Evolutionary conservation across 2,113 vertebrate species (phyloP), one percentile per base, ranked within the genome.

Genomic region (Ciconia maguari): DNA sequence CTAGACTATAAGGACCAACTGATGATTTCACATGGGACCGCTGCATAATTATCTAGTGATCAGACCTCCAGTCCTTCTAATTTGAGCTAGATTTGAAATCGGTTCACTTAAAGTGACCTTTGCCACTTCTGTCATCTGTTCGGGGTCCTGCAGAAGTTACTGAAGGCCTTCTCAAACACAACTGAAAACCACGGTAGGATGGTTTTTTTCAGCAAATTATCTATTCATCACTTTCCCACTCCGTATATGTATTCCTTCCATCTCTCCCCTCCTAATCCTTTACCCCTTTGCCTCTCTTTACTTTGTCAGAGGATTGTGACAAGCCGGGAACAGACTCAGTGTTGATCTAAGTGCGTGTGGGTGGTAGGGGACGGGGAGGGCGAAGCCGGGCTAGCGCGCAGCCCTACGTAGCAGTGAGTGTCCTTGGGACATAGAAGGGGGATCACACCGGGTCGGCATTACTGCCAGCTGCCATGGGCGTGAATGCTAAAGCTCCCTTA

Each of bases 351-450:
- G 64, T 32, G 14, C 1, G 0, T 10, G 70, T 51, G 65, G 38
- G 78, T 79, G 57, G 70, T 22, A 87, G 57, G 52, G 52, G 42
- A 24, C 22, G 38, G 27, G 60, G 77, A 78, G n/a, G 32, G 48
- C 0, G 0, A 60, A 79, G 61, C 69, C 1, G 0, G n/a, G 15
- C 34, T 29, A 29, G 22, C 0, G 1, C 5, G 2, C n/a, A 70
- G 72, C 64, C 72, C 34, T 57, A 0, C 0, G 0, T 58, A 46
- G 38, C 65, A 70, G 11, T 29, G 38, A 54, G 19, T n/a, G 61
- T 70, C 38, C 41, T 34, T 90, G 51, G 48, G 57, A 32, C 16
- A 2, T 11, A 44, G 52, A 76, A 52, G 7, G 2, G 2, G 11
- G 22, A 69, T 26, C 76, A 27, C 54, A 48, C 3, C 0, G 0